Conservation (phyloP, 2,888 invertebrate genomes). For the Lypha dubia region DNA sequence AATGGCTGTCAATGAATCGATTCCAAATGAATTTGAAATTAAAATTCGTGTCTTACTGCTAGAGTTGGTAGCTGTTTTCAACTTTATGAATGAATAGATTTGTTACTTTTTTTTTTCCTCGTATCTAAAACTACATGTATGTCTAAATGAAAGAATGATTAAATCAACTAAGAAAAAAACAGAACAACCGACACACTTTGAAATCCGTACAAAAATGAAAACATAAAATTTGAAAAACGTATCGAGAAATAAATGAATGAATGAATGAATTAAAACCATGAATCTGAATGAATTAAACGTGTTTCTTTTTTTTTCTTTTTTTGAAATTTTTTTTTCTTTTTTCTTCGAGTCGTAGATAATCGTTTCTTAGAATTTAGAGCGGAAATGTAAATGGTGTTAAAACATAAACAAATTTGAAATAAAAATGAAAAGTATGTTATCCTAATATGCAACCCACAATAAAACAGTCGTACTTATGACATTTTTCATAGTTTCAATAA, state of each 20-base stretch:
- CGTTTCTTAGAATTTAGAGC: conserved; percentile 74
- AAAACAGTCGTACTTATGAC: not conserved
- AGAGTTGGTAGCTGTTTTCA: conserved; percentile 22
- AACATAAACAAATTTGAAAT: conserved; percentile 33
- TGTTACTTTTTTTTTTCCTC: conserved; percentile 1
- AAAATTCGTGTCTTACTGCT: conserved; percentile 31
- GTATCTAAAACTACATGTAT: conserved; percentile 11
- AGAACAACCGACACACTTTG: conserved; percentile 30
- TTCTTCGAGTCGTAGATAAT: conserved; percentile 47
- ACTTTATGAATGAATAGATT: conserved; percentile 57
- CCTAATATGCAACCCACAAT: conserved; percentile 45
- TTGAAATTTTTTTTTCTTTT: conserved; percentile 45
- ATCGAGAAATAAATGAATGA: conserved; percentile 40
- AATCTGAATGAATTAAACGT: conserved; percentile 53
- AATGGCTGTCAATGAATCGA: conserved; percentile 38
- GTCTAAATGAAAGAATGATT: conserved; percentile 49
- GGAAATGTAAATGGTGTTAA: conserved; percentile 75
- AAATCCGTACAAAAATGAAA: conserved; percentile 9
- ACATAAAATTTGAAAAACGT: conserved; percentile 21
- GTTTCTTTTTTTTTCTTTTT: too few species aligned
- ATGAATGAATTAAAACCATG: conserved; percentile 61
- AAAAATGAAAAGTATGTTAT: conserved; percentile 12
- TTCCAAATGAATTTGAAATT: conserved; percentile 44
- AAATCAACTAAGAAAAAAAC: conserved; percentile 21
- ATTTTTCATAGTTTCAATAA: conserved; percentile 10